Evolutionary conservation across 2,888 invertebrate genomes (phyloP).

Genomic region (Ophion costatus): DNA sequence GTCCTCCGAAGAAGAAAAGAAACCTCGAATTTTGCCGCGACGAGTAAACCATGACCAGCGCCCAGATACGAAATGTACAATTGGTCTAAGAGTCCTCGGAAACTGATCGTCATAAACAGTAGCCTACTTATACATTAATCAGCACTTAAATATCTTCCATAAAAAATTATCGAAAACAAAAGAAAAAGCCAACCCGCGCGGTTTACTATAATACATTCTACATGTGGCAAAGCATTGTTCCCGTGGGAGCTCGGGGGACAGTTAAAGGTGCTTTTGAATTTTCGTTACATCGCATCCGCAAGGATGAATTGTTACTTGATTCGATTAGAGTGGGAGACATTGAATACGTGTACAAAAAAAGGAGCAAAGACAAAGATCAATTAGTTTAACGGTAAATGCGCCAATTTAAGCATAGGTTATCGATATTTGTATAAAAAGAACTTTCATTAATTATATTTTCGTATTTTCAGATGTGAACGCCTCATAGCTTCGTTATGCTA

Average conservation of each 20-base stretch:
- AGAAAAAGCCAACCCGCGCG: conserved; percentile 36
- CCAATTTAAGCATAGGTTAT: conserved; percentile 64
- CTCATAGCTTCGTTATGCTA: conserved; percentile 56
- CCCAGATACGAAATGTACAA: conserved; percentile 40
- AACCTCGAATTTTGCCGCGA: conserved; percentile 45
- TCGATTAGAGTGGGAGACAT: conserved; percentile 55
- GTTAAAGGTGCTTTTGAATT: conserved; percentile 63
- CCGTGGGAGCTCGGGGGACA: conserved; percentile 33
- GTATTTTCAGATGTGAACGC: conserved; percentile 65
- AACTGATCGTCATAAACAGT: conserved; percentile 22
- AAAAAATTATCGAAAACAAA: conserved; percentile 32
- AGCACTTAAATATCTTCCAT: conserved; percentile 62
- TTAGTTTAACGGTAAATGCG: conserved; percentile 62
- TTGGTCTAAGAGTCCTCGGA: conserved; percentile 38
- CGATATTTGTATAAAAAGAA: conserved; percentile 68
- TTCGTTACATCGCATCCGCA: conserved; percentile 54
- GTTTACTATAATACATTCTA: conserved; percentile 59
- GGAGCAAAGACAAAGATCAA: conserved; percentile 31
- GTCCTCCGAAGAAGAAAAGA: conserved; percentile 26
- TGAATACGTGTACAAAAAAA: conserved; percentile 59
- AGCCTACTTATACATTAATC: conserved; percentile 58
- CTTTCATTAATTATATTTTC: conserved; percentile 69
- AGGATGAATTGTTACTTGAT: conserved; percentile 60
- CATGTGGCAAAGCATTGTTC: conserved; percentile 59
- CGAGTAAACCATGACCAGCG: conserved; percentile 48